A percentile compares a stretch with the other conserved stretches of the same genome.
Evolutionary conservation across 2,888 invertebrate genomes (phyloP).

Genomic region (Dasysyrphus tricinctus): DNA sequence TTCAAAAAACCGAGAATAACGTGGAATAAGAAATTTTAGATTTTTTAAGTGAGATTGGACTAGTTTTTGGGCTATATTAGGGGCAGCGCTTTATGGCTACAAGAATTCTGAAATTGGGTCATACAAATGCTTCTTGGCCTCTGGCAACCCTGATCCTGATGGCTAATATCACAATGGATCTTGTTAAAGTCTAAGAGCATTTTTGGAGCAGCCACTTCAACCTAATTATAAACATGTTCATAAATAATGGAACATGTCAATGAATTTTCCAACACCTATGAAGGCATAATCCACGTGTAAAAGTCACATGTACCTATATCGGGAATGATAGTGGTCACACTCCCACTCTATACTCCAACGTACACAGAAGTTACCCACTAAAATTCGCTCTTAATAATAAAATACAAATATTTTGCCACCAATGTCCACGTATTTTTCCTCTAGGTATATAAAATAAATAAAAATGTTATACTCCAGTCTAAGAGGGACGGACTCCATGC

Average conservation of each 20-base stretch:
- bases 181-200: background rate
- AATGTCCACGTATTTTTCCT: conserved; percentile 57
- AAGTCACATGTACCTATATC: background rate
- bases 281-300: background rate
- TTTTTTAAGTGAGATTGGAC: no score
- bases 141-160: no score
- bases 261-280: background rate
- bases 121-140: no score
- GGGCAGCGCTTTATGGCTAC: no score
- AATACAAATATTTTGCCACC: conserved; percentile 71
- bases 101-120: no score
- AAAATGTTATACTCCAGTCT: conserved; percentile 54
- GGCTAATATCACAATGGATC: no score
- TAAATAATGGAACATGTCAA: background rate
- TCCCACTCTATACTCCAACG: background rate
- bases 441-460: conserved; percentile 45
- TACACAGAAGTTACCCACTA: conserved; percentile 34
- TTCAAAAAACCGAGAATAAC: no score
- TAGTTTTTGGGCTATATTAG: no score
- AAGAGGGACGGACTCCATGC: conserved; percentile 23
- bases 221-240: background rate
- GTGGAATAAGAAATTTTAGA: no score
- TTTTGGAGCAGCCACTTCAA: background rate
- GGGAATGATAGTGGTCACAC: background rate
- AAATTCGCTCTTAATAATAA: conserved; percentile 61